Percentiles rank a stretch among this genome's conserved stretches.
Evolutionary conservation across 2,113 vertebrate species (phyloP).

Genomic region (Origma solitaria): DNA sequence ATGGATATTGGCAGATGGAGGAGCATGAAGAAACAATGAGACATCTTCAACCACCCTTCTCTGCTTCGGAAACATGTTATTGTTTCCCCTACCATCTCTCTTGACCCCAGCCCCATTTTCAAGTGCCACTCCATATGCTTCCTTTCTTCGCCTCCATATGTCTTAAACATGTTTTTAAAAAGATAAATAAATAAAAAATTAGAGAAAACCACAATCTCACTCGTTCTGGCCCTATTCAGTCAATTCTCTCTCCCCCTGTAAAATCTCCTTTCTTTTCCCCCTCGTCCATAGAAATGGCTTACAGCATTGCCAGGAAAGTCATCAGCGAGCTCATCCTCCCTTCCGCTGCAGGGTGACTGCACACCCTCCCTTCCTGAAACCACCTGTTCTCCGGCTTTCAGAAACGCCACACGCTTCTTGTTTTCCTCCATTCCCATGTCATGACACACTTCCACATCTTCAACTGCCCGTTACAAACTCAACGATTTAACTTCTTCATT

Average conservation of each 20-base stretch:
- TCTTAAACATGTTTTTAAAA: background rate
- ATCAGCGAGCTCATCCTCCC: background rate
- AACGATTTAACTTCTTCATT: slow-evolving; percentile 22
- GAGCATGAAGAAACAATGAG: slow-evolving; percentile 58
- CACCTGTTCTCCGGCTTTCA: slow-evolving; percentile 45
- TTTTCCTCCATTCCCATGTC: slow-evolving; percentile 34
- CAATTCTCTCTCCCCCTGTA: background rate
- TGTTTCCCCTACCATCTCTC: slow-evolving; percentile 54
- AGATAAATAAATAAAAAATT: background rate
- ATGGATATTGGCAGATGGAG: slow-evolving; percentile 65
- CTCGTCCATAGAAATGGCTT: background rate
- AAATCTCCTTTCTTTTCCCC: background rate
- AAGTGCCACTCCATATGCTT: slow-evolving; percentile 47
- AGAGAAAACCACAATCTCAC: background rate
- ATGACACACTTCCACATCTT: slow-evolving; percentile 43
- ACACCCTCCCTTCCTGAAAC: slow-evolving; percentile 35
- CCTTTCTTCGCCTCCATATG: slow-evolving; percentile 48
- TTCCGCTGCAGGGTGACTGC: background rate
- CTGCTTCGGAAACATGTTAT: slow-evolving; percentile 48
- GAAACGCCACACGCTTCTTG: background rate
- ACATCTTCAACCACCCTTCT: slow-evolving; percentile 28
- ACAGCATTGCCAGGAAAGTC: background rate
- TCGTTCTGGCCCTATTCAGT: background rate
- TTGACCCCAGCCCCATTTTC: slow-evolving; percentile 35
- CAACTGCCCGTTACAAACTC: background rate